Conservation (phyloP, 2,113 vertebrate genomes). For the Strix aluco region DNA sequence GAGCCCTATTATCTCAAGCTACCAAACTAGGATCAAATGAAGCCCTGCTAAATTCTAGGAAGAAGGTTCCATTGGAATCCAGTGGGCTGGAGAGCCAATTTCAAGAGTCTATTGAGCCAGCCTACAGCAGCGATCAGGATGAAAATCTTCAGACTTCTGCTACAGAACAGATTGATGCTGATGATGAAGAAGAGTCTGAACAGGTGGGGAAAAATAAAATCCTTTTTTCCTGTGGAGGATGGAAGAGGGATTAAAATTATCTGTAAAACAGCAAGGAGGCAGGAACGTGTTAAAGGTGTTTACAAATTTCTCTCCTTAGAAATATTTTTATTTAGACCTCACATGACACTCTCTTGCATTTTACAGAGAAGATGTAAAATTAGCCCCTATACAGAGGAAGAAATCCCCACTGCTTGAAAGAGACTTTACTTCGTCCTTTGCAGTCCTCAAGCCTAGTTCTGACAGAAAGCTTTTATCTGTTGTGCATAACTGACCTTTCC, state of each 20-base stretch:
- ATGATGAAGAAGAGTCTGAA: slow-evolving; percentile 85
- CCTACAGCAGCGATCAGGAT: slow-evolving; percentile 78
- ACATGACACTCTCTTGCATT: not conserved
- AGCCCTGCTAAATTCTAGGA: slow-evolving; percentile 73
- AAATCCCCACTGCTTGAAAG: not conserved
- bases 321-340: not conserved
- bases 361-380: not conserved
- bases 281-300: not conserved
- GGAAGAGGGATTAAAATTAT: not conserved
- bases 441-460: not conserved
- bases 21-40: slow-evolving; percentile 73
- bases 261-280: not conserved
- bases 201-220: slow-evolving; percentile 37
- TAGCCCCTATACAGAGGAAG: not conserved
- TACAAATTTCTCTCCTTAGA: not conserved
- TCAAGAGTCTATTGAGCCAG: slow-evolving; percentile 78
- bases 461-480: not conserved
- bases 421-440: not conserved
- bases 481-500: not conserved
- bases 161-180: slow-evolving; percentile 80
- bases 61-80: slow-evolving; percentile 49
- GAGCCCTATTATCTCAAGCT: slow-evolving; percentile 77
- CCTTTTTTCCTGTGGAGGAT: not conserved
- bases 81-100: slow-evolving; percentile 75
- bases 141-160: slow-evolving; percentile 75